Evolutionary conservation across 1,140 invertebrate genomes (phyloP).

Genomic region (Parasteatoda tepidariorum): DNA sequence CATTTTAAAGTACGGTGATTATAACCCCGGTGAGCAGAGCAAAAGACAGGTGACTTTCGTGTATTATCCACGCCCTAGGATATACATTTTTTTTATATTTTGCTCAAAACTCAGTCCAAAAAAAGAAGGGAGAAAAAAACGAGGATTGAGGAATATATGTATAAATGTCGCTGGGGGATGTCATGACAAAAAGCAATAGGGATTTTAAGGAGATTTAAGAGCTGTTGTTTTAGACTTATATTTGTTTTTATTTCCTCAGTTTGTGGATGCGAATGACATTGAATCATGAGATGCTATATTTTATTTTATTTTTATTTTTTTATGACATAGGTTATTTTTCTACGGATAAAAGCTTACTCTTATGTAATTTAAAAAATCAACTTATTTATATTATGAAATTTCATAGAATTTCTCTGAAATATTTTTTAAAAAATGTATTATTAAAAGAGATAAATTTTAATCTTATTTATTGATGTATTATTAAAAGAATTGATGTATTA

Average conservation of each 20-base stretch:
- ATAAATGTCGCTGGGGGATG: background rate
- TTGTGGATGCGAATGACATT: background rate
- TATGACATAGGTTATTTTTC: no score
- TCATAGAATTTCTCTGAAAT: background rate
- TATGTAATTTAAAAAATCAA: no score
- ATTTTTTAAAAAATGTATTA: no score
- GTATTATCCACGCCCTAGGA: background rate
- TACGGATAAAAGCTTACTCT: no score
- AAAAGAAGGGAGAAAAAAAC: background rate
- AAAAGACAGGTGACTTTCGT: constrained; percentile 28
- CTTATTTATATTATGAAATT: no score
- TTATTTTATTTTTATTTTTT: no score
- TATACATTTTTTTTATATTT: background rate
- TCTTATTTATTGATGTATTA: no score
- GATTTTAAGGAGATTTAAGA: constrained; percentile 9
- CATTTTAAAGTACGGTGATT: constrained; percentile 17
- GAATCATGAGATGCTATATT: no score
- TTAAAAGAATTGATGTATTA: no score
- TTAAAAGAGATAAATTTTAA: no score
- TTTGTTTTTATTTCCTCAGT: constrained; percentile 19
- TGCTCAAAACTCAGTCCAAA: background rate
- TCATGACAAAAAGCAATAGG: constrained; percentile 30
- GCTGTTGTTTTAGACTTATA: background rate
- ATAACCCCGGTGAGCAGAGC: constrained; percentile 1
- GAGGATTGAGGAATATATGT: background rate